Evolutionary conservation across 2,797 vertebrate genomes (phyloP).

Genomic region (Syngnathus rostellatus): DNA sequence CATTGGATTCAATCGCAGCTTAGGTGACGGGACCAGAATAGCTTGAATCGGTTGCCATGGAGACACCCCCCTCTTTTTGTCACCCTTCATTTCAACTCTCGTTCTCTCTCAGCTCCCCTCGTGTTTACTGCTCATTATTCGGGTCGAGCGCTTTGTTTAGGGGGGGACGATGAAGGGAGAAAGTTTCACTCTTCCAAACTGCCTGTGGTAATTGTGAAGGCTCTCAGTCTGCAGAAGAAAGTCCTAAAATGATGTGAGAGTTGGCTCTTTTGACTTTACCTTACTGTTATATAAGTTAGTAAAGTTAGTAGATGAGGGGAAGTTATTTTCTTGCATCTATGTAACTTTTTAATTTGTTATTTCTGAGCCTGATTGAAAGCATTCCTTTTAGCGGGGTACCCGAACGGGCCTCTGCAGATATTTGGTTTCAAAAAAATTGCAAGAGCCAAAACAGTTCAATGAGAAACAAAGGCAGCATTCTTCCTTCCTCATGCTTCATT

Average conservation of each 20-base stretch:
- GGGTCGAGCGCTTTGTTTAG: constrained; percentile 9
- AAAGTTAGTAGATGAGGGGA: background rate
- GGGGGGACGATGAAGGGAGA: background rate
- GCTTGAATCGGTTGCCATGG: constrained; percentile 52
- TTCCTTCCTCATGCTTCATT: constrained; percentile 37
- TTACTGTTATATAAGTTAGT: background rate
- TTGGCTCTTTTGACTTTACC: background rate
- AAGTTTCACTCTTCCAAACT: background rate
- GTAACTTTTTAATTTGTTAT: background rate
- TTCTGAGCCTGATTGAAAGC: background rate
- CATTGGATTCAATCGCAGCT: constrained; percentile 34
- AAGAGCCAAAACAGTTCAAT: constrained; percentile 9
- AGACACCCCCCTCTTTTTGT: constrained; percentile 51
- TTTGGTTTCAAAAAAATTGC: constrained; percentile 1
- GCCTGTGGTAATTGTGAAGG: background rate
- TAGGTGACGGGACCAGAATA: constrained; percentile 53
- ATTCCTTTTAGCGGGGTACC: background rate
- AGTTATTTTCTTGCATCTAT: background rate
- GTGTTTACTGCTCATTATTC: constrained; percentile 67
- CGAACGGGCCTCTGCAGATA: background rate
- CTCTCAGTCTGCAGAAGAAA: background rate
- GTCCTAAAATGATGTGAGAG: background rate
- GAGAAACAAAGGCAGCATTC: constrained; percentile 56
- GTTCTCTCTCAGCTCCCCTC: constrained; percentile 17
- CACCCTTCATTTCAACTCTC: constrained; percentile 28